Percentiles rank a stretch among this genome's conserved stretches.
Evolutionary conservation across 2,113 vertebrate species (phyloP).

Genomic region (Siphamia tubifer): DNA sequence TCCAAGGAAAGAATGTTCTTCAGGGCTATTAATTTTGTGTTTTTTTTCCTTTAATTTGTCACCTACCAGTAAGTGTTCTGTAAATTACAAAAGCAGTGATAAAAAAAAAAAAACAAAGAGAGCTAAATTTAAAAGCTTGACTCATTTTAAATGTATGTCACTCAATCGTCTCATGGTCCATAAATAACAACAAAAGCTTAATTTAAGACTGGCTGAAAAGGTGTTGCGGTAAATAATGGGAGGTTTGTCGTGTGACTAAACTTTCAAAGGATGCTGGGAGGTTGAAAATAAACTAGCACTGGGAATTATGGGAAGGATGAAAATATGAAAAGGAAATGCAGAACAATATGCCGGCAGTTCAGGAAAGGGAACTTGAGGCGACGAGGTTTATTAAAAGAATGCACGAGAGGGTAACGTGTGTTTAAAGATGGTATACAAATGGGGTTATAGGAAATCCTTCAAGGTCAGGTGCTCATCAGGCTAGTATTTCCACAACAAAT

Average conservation of each 20-base stretch:
- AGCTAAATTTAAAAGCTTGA: conserved; percentile 20
- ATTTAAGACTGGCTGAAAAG: conserved; percentile 24
- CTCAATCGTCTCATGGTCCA: conserved; percentile 2
- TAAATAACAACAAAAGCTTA: conserved; percentile 9
- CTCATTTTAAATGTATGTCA: conserved; percentile 15
- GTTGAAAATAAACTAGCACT: conserved; percentile 49
- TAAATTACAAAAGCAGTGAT: too few species aligned
- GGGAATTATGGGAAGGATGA: conserved; percentile 60
- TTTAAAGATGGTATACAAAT: conserved; percentile 38
- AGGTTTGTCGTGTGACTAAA: conserved; percentile 54
- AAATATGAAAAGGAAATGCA: conserved; percentile 58
- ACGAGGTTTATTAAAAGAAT: conserved; percentile 63
- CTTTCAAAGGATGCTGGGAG: conserved; percentile 42
- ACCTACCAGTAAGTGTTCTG: too few species aligned
- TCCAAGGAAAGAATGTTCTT: too few species aligned
- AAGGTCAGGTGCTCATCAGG: conserved; percentile 11
- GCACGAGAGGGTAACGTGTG: conserved; percentile 10
- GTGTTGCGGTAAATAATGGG: conserved; percentile 49
- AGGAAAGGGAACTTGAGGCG: conserved; percentile 49
- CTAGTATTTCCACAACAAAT: conserved; percentile 1
- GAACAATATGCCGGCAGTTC: conserved; percentile 51
- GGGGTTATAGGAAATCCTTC: conserved; percentile 53
- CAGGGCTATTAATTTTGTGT: too few species aligned
- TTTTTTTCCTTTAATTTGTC: too few species aligned
- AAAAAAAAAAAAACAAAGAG: background rate